phyloP scores from a whole-genome alignment of 1,140 invertebrate species.

The Rhynchophorus ferrugineus region DNA sequence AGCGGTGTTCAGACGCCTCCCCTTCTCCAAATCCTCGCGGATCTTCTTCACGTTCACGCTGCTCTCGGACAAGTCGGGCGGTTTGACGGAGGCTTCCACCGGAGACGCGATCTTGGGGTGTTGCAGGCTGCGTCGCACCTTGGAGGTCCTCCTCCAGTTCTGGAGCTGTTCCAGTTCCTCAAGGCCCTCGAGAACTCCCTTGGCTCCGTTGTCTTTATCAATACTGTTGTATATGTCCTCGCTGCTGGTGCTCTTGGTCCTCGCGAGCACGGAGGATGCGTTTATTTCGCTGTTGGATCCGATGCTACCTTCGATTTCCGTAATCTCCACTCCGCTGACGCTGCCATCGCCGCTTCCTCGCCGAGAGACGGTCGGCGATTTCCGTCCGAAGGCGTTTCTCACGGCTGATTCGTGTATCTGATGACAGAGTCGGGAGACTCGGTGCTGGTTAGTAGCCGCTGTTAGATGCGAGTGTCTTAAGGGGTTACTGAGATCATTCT shows the following conservation, averaged over 20 bases:
- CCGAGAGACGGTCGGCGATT: conserved; percentile 18
- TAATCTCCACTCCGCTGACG: conserved; percentile 32
- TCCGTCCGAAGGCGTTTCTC: conserved; percentile 30
- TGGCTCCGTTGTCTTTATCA: conserved; percentile 26
- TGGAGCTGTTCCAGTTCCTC: conserved; percentile 36
- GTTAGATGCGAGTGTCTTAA: conserved; percentile 25
- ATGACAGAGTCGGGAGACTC: conserved; percentile 41
- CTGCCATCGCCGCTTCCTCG: conserved; percentile 29
- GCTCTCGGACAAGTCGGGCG: conserved; percentile 47
- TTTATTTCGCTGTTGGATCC: conserved; percentile 18
- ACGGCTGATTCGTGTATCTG: conserved; percentile 32
- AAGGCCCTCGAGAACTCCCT: conserved; percentile 33
- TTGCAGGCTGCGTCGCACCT: conserved; percentile 53
- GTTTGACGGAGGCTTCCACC: conserved; percentile 30
- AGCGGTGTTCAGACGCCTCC: conserved; percentile 42
- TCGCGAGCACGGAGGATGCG: conserved; percentile 28
- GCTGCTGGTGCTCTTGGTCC: conserved; percentile 42
- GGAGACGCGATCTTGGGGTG: conserved; percentile 41
- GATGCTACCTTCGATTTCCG: conserved; percentile 28
- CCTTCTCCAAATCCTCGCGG: conserved; percentile 46
- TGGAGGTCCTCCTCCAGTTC: conserved; percentile 51
- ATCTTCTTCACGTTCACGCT: conserved; percentile 46
- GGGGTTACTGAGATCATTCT: conserved; percentile 10
- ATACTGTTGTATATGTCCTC: conserved; percentile 39
- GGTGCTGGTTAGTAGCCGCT: conserved; percentile 34